phyloP scores from a whole-genome alignment of 2,113 vertebrate species.

The Philantomba maxwellii region DNA sequence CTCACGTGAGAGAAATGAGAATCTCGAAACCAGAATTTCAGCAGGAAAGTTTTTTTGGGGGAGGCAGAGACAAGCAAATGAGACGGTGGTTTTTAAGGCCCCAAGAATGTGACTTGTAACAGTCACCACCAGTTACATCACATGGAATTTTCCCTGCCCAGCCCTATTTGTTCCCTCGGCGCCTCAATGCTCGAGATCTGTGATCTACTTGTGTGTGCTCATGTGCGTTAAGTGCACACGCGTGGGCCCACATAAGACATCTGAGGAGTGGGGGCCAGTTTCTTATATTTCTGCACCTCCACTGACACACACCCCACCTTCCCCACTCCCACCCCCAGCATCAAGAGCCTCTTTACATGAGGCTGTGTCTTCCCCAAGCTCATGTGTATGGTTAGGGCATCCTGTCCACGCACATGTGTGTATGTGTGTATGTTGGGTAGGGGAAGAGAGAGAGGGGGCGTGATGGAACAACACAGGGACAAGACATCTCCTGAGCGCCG shows the following conservation, averaged over 20 bases:
- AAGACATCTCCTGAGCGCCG: background rate
- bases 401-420: rapidly evolving
- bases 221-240: background rate
- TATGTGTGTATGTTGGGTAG: background rate
- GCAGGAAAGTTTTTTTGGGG: background rate
- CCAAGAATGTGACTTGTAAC: background rate
- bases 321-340: background rate
- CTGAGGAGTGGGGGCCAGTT: background rate
- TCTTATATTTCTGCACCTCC: background rate
- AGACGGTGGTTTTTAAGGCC: background rate
- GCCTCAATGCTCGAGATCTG: background rate
- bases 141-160: background rate
- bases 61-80: background rate
- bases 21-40: background rate
- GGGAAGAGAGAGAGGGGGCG: background rate
- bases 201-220: rapidly evolving
- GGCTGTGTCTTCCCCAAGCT: background rate
- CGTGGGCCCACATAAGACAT: background rate
- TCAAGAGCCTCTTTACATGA: background rate
- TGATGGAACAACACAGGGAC: background rate
- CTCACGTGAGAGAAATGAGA: background rate
- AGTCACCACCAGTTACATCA: background rate
- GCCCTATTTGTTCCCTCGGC: background rate
- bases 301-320: background rate
- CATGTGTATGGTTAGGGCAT: background rate